phyloP scores from a whole-genome alignment of 1,140 invertebrate species.

The Pygmarrhopalites habei region DNA sequence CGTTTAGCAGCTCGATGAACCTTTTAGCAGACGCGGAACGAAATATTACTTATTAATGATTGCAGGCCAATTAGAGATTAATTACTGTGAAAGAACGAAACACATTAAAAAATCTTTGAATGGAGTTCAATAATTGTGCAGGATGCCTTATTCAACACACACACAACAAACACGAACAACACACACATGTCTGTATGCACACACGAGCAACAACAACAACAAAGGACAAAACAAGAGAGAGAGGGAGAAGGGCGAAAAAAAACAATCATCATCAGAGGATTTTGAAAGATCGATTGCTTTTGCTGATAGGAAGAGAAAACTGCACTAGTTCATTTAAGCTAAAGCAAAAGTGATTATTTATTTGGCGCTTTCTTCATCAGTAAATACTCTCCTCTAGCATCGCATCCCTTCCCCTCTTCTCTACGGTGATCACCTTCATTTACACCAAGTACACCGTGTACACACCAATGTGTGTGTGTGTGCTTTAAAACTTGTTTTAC shows the following conservation, averaged over 20 bases:
- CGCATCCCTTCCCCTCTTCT: no score
- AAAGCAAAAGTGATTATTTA: no score
- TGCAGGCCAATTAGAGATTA: constrained; percentile 7
- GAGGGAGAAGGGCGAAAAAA: not conserved
- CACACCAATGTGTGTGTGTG: no score
- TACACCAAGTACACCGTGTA: no score
- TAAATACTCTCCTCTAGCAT: no score
- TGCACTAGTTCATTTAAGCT: no score
- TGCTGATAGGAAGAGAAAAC: not conserved
- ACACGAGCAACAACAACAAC: not conserved
- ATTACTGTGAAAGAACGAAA: not conserved
- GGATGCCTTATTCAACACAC: no score
- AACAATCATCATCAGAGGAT: not conserved
- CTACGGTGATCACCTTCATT: no score
- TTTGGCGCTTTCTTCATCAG: no score
- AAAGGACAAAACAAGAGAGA: not conserved
- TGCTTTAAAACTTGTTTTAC: no score
- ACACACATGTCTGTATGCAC: not conserved
- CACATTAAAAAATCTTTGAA: not conserved
- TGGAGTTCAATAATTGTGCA: not conserved
- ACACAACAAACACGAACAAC: no score
- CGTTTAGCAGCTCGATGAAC: no score
- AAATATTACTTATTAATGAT: not conserved
- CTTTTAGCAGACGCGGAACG: not conserved
- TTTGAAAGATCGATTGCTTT: not conserved